Base-by-base conservation (phyloP, 2,113 vertebrate genomes). In the Junco hyemalis region DNA sequence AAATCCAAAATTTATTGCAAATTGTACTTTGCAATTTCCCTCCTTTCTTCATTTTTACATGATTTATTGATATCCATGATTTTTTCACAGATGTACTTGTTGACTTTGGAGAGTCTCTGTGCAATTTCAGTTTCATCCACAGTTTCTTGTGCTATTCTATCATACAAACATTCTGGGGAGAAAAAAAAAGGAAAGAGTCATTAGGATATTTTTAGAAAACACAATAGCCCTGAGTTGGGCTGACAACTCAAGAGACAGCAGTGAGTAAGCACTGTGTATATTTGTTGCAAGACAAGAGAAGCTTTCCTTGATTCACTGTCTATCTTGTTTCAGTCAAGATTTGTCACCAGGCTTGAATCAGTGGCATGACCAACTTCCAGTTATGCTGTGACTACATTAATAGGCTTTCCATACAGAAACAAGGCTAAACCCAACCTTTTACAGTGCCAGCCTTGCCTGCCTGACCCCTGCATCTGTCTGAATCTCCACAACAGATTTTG, bases 41-140 rank as follows among this genome's bases (percentile, higher is more conserved):
- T 98, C 88, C 99, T 98, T 98, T 99, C 99, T 98, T 99, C 99
- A 69, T 99, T 99, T 98, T 99, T 99, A 98, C 99, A 99, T 90
- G 99, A 99, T 97, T 99, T 99, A 98, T 99, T 99, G 98, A 99
- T 99, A 98, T 99, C 99, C 99, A 99, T 99, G 95, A 99, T 99
- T 98, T 99, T 99, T 98, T 99, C 99, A 98, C 99, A 99, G 98
- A 99, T 99, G 98, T 99, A 99, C 97, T 99, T 99, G 99, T 99
- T 99, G 98, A 99, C 99, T 99, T 99, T 99, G 98, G 99, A 99
- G 98, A 99, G 98, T 98, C 99, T 98, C 98, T 99, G 99, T 95
- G 99, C 99, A 97, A 99, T 99, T 98, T 99, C 99, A 54, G 99
- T 99, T 97, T 99, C 99, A 96, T 99, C 99, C 94, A 99, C 99